Base-by-base conservation (phyloP, 2,888 invertebrate species). In the Agrochola macilenta region DNA sequence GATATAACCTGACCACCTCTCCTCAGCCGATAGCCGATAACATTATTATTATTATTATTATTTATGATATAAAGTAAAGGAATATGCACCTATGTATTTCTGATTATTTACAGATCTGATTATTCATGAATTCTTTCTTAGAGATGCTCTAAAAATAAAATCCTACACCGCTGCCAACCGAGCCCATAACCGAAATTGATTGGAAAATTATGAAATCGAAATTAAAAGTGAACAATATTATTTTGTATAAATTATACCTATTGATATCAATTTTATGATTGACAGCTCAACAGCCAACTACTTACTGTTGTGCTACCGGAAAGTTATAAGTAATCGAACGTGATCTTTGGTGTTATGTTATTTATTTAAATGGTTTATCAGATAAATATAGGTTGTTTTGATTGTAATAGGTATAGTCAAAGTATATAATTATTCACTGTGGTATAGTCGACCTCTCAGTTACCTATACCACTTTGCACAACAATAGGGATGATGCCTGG, bases 251-350 rank as follows among this genome's bases (percentile, higher is more conserved):
- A n/a, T 39, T 43, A 20, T 20, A 26, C 2, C 17, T 11, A 43
- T 43, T 49, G 8, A 43, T 58, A 43, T 82, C 7, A 43, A 57
- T 68, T 66, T 49, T 26, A 35, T 78, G 39, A 72, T 69, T 64
- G 64, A 79, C 60, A 83, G 69, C n/a, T 78, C 26, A 68, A 69
- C 71, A 78, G 60, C 12, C 60, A 61, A 43, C 69, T 52, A 84
- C 73, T 73, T 66, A 79, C 65, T 14, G 23, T 58, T 69, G 58
- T 35, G 69, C 79, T 73, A 73, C 69, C 73, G 73, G 46, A 73
- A 69, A 66, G 43, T 78, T 17, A 30, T 46, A 61, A 30, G 4
- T 30, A 14, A n/a, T 54, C 3, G 1, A 46, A 20, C 8, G 3
- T 8, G 12, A 23, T 26, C 4, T 58, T 43, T n/a, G 14, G 23